Evolutionary conservation across 1,140 invertebrate genomes (phyloP), one percentile per base, ranked within the genome.

Genomic region (Daktulosphaira vitifoliae): DNA sequence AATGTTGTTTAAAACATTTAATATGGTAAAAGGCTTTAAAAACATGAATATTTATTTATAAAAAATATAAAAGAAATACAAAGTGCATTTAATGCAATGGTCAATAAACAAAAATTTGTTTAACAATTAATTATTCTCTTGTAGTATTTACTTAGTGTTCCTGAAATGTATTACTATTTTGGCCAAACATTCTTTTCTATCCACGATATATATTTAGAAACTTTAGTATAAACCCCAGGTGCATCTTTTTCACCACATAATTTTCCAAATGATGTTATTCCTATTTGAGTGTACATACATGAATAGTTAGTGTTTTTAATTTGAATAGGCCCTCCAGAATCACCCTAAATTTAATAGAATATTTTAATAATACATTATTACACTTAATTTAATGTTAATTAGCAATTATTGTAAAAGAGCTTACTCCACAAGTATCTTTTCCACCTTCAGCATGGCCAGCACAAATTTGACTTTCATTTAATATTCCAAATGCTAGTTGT

Each of bases 221-320:
- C 79, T 22, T 83, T 76, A 0, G 84, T 86, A 68, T 87, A 87
- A 15, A 88, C 76, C 0, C 81, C 83, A 0, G 85, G 81, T n/a
- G 73, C 70, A 15, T 77, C 73, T 1, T 75, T 74, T 7, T 75
- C 68, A 0, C 78, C 83, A 70, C 84, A 86, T 42, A 76, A 78
- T 0, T 25, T 26, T 1, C 83, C 84, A 69, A 84, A 84, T 2
- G 83, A 84, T 0, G 82, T 82, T 18, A 86, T 76, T 0, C 84
- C 84, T 33, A 81, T 70, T 2, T 83, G 66, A 56, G 76, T 74
- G 70, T 77, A 79, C 8, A 78, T 74, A 39, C 79, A 81, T 0
- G 29, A 0, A 15, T 65, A 20, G 1, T 76, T 71, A 0, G 69
- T 66, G 1, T 76, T 75, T 0, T 74, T 75, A 18, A 81, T 73